Percentiles rank a stretch among this genome's conserved stretches.
Evolutionary conservation across 2,888 invertebrate species (phyloP).

Genomic region (Dasypogon diadema): DNA sequence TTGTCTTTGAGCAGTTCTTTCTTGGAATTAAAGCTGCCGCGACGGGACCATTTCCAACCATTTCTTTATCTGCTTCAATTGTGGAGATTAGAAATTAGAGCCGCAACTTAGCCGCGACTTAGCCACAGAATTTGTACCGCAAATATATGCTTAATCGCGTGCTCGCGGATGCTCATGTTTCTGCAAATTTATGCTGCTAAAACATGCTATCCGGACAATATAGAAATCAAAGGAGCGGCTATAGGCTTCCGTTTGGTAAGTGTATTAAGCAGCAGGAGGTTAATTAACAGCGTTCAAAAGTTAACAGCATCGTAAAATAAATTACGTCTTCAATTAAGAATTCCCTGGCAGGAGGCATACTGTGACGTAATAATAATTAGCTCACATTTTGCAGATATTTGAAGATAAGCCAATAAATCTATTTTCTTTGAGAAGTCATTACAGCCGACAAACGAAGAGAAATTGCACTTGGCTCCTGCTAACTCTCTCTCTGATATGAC

Average conservation of each 20-base stretch:
- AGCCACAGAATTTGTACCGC: slow-evolving; percentile 3
- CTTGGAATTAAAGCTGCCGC: slow-evolving; percentile 50
- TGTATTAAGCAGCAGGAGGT: slow-evolving; percentile 38
- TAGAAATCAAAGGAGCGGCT: slow-evolving; percentile 45
- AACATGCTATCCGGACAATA: slow-evolving; percentile 22
- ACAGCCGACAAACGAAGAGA: background rate
- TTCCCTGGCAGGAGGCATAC: slow-evolving; percentile 1
- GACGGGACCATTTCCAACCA: slow-evolving; percentile 42
- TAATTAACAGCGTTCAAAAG: slow-evolving; percentile 42
- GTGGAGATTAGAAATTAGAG: slow-evolving; percentile 54
- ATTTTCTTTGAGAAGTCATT: background rate
- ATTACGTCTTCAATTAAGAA: slow-evolving; percentile 42
- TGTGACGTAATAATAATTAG: slow-evolving; percentile 42
- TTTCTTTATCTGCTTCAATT: slow-evolving; percentile 52
- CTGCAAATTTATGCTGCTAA: slow-evolving; percentile 31
- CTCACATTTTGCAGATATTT: slow-evolving; percentile 26
- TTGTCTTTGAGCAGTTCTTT: slow-evolving; percentile 53
- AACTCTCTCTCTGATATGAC: background rate
- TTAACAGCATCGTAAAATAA: slow-evolving; percentile 35
- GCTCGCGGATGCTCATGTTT: slow-evolving; percentile 41
- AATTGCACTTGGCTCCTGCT: background rate
- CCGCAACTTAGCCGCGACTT: slow-evolving; percentile 20
- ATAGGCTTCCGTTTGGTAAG: slow-evolving; percentile 29
- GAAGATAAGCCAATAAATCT: slow-evolving; percentile 19
- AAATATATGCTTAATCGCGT: slow-evolving; percentile 34